phyloP scores from a whole-genome alignment of 2,888 invertebrate genomes.

The Chromoteleia sp. region DNA sequence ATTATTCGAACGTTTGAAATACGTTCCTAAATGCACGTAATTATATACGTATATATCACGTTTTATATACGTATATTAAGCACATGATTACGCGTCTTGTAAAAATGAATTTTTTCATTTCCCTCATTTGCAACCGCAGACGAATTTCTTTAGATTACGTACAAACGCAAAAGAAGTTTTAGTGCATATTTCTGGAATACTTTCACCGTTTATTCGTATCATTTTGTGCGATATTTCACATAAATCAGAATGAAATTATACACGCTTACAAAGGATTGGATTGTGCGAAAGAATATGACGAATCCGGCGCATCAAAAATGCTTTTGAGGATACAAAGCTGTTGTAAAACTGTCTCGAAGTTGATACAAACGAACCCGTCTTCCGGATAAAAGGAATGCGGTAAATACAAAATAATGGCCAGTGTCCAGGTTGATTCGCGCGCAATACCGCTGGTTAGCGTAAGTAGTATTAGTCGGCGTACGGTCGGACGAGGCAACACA shows the following conservation, averaged over 20 bases:
- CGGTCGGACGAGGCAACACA: slow-evolving; percentile 28
- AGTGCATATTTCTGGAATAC: too few relatives aligned
- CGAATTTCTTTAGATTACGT: too few relatives aligned
- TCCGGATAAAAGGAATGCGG: slow-evolving; percentile 42
- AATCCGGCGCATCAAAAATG: slow-evolving; percentile 34
- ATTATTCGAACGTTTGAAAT: too few relatives aligned
- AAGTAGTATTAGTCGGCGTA: slow-evolving; percentile 51
- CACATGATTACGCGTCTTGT: too few relatives aligned
- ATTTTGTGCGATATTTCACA: slow-evolving; percentile 20
- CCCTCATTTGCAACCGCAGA: too few relatives aligned
- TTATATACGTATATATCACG: too few relatives aligned
- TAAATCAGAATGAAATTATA: slow-evolving; percentile 18
- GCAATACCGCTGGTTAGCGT: slow-evolving; percentile 32
- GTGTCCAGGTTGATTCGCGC: slow-evolving; percentile 32
- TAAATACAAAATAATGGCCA: slow-evolving; percentile 47
- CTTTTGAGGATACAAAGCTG: slow-evolving; percentile 31
- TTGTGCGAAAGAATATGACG: slow-evolving; percentile 31
- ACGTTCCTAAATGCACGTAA: too few relatives aligned
- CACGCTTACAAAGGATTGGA: slow-evolving; percentile 26
- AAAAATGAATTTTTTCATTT: too few relatives aligned
- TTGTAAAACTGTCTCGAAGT: slow-evolving; percentile 43
- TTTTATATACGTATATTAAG: too few relatives aligned
- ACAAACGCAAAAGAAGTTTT: too few relatives aligned
- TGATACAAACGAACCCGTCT: slow-evolving; percentile 37
- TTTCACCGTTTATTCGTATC: too few relatives aligned